phyloP scores from a whole-genome alignment of 2,113 vertebrate genomes.

The human region GRCh38 chr21:45401001-45401500 shows the following conservation, averaged over 20 bases:
- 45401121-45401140: too few species aligned
- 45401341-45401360: too few species aligned
- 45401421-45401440: background rate
- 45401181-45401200: accelerated
- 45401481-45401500: background rate
- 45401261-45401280: background rate
- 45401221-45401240: background rate
- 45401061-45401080: too few species aligned
- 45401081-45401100: too few species aligned
- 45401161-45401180: background rate
- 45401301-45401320: background rate
- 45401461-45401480: background rate
- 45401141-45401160: background rate
- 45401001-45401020: too few species aligned
- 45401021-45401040: too few species aligned
- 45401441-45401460: background rate
- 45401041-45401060: too few species aligned
- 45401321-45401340: background rate
- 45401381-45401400: background rate
- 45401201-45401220: background rate
- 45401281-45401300: background rate
- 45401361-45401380: background rate
- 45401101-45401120: too few species aligned
- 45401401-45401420: background rate
- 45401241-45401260: background rate